Evolutionary conservation across 2,888 invertebrate species (phyloP), one percentile per base, ranked within the genome.

Genomic region (Toxonevra muliebris): DNA sequence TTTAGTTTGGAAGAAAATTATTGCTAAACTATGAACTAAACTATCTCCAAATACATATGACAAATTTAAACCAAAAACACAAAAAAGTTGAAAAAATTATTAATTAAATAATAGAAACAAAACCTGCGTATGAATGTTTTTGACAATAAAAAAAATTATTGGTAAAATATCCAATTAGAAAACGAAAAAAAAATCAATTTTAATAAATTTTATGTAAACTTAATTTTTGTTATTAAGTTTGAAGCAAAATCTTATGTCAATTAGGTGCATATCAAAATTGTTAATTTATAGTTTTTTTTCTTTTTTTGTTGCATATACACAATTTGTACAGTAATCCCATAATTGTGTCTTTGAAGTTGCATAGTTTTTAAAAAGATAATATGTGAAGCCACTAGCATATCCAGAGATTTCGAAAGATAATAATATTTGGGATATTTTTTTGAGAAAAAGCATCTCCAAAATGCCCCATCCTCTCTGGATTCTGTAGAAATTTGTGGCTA

Each of bases 221-320:
- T 10, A 3, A 42, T 41, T 58, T 8, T 9, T 58, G 17, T 15
- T 58, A 41, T 17, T 55, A 19, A 20, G 20, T 40, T 5, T 20
- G 30, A 40, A 40, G 19, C 30, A 4, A 10, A n/a, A 48, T 62
- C 40, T 43, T 62, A 71, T 69, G 77, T 77, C 77, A 77, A 77
- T 77, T 77, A 76, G 73, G 71, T 73, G 75, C 76, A 76, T 76
- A 76, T 76, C 77, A 77, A 73, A 30, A 30, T 61, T 48, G 48
- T 40, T 52, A 17, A 40, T 42, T 11, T 61, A 59, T 17, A 52
- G 40, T 65, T 54, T 20, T 40, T 65, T 57, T 57, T 12, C 30
- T n/a, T 19, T 53, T 42, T 42, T 15, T 43, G 15, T 15, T 30
- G 2, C 7, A 30, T 7, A 30, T 30, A 30, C 30, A 30, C 7